Evolutionary conservation across 1,140 invertebrate species (phyloP).

Genomic region (Leptinotarsa defecta): DNA sequence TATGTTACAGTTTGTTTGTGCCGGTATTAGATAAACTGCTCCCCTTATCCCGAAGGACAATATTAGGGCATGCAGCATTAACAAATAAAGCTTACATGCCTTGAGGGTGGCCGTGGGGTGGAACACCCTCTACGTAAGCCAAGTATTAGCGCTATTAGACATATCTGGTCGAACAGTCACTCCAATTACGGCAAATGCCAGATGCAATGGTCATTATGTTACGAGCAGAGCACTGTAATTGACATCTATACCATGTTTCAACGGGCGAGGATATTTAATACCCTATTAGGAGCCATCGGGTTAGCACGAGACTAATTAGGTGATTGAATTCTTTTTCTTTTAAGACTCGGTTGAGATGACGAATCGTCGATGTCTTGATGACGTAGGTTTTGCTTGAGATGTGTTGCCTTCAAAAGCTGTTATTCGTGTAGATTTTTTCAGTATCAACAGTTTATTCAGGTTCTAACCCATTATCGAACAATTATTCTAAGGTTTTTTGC

Average conservation of each 20-base stretch:
- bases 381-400: neutral
- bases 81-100: constrained; percentile 48
- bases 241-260: constrained; percentile 23
- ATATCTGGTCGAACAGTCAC: constrained; percentile 49
- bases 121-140: constrained; percentile 31
- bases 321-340: neutral
- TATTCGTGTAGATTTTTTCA: no score
- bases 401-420: neutral
- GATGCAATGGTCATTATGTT: constrained; percentile 30
- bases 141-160: constrained; percentile 50
- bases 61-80: constrained; percentile 45
- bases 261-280: constrained; percentile 17
- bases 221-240: constrained; percentile 20
- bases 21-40: constrained; percentile 44
- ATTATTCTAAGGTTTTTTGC: no score
- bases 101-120: constrained; percentile 35
- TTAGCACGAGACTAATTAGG: constrained; percentile 5
- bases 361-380: neutral
- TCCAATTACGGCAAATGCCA: constrained; percentile 45
- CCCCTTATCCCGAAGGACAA: constrained; percentile 46
- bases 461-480: no score
- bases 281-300: constrained; percentile 7
- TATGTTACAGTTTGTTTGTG: constrained; percentile 34
- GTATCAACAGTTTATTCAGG: no score
- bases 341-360: neutral